These are phyloP conservation scores for Stercorarius parasiticus DNA, from an alignment of 2,113 vertebrate genomes.

Conservation along the genomic window DNA sequence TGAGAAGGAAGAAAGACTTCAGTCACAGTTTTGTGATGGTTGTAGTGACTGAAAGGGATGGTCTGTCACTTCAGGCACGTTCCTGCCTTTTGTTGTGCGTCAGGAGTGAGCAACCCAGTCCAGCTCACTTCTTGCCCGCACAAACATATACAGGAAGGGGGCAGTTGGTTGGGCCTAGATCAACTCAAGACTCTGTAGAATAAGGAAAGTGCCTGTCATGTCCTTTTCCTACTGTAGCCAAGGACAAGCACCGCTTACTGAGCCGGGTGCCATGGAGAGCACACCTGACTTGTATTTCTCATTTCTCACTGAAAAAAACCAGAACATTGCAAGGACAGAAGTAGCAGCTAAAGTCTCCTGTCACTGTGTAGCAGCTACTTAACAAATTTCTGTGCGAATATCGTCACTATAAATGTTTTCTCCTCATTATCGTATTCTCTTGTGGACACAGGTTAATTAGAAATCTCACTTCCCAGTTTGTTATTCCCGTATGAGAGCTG, in stretches of 20 bases:
- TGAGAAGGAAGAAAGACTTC: not conserved
- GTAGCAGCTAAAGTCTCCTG: not conserved
- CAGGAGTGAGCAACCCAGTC: not conserved
- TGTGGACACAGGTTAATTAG: constrained; percentile 52
- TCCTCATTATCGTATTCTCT: not conserved
- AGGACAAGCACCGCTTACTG: not conserved
- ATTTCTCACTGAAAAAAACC: not conserved
- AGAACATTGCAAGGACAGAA: not conserved
- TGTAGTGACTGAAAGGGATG: not conserved
- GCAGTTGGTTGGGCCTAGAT: not conserved
- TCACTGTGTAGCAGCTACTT: constrained; percentile 2
- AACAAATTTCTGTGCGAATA: not conserved
- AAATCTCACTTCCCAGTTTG: constrained; percentile 28
- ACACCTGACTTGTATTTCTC: not conserved
- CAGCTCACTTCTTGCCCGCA: not conserved
- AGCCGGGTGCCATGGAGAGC: not conserved
- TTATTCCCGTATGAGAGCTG: not conserved
- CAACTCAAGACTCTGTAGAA: not conserved
- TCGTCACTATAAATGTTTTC: not conserved
- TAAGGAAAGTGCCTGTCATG: not conserved
- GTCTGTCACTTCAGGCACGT: not conserved
- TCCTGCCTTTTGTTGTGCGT: not conserved
- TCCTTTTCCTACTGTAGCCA: not conserved
- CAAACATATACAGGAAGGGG: not conserved
- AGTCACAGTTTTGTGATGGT: not conserved